Conservation (phyloP, 2,888 invertebrate genomes). For the Pammene aurita region DNA sequence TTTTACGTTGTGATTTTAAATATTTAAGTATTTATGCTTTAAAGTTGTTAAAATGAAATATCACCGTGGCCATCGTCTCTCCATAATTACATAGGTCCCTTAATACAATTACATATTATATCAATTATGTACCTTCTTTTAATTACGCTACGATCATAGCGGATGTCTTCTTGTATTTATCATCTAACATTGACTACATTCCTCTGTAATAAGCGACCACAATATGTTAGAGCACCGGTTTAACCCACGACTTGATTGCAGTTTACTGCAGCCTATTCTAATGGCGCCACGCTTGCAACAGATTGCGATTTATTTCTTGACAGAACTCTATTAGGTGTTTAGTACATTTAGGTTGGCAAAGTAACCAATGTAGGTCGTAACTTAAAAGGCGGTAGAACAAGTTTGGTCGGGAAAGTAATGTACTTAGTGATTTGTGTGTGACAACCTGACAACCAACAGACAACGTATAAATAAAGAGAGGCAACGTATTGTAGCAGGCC, state of each 20-base stretch:
- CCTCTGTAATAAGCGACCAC: conserved; percentile 24
- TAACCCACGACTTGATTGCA: conserved; percentile 45
- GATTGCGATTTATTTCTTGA: conserved; percentile 48
- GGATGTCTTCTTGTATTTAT: conserved; percentile 9
- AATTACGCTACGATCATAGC: conserved; percentile 8
- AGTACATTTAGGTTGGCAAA: not conserved
- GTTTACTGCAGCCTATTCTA: conserved; percentile 45
- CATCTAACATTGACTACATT: conserved; percentile 11
- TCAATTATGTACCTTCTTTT: not conserved
- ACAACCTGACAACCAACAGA: too few species aligned
- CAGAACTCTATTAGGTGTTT: not conserved
- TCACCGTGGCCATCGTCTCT: not conserved
- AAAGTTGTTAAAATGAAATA: not conserved
- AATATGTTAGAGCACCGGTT: conserved; percentile 29
- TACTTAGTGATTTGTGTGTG: too few species aligned
- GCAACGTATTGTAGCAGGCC: too few species aligned
- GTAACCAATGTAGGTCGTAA: not conserved
- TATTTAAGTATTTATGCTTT: too few species aligned
- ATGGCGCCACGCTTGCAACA: conserved; percentile 44
- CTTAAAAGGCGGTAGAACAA: not conserved
- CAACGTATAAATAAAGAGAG: too few species aligned
- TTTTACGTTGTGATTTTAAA: too few species aligned
- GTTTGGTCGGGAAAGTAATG: not conserved
- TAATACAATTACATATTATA: not conserved
- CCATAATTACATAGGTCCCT: too few species aligned